Conservation (phyloP, 2,888 invertebrate species). For the Polydrusus tereticollis region DNA sequence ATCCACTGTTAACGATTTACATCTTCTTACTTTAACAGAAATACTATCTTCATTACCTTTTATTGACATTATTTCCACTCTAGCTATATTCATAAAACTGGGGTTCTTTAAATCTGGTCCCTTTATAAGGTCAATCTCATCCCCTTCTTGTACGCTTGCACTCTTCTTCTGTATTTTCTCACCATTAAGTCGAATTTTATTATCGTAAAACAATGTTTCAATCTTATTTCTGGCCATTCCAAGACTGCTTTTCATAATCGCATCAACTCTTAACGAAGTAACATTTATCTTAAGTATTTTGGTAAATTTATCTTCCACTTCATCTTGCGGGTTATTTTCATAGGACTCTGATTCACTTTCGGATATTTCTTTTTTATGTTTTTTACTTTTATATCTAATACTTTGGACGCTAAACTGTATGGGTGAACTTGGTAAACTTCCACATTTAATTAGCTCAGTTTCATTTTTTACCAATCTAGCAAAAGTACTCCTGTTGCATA, state of each 20-base stretch:
- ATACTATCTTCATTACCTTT: slow-evolving; percentile 71
- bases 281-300: slow-evolving; percentile 76
- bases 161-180: slow-evolving; percentile 83
- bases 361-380: slow-evolving; percentile 58
- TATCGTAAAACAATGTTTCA: slow-evolving; percentile 84
- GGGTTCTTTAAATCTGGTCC: slow-evolving; percentile 77
- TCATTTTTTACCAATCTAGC: not conserved
- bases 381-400: slow-evolving; percentile 28
- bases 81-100: slow-evolving; percentile 76
- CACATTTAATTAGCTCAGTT: not conserved
- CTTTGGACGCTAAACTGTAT: not conserved
- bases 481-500: slow-evolving; percentile 3
- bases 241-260: slow-evolving; percentile 77
- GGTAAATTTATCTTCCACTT: slow-evolving; percentile 70
- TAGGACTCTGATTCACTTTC: slow-evolving; percentile 71
- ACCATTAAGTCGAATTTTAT: slow-evolving; percentile 85
- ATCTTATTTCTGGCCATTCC: slow-evolving; percentile 83
- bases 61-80: slow-evolving; percentile 76
- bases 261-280: slow-evolving; percentile 79
- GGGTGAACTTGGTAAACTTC: not conserved
- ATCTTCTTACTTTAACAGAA: slow-evolving; percentile 74
- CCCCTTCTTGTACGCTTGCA: slow-evolving; percentile 73
- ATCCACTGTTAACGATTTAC: slow-evolving; percentile 79
- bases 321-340: slow-evolving; percentile 65
- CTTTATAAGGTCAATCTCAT: slow-evolving; percentile 84